Percentiles rank a stretch among this genome's conserved stretches.
Conservation (phyloP, 2,888 invertebrate genomes). For the Epinotia nisella region DNA sequence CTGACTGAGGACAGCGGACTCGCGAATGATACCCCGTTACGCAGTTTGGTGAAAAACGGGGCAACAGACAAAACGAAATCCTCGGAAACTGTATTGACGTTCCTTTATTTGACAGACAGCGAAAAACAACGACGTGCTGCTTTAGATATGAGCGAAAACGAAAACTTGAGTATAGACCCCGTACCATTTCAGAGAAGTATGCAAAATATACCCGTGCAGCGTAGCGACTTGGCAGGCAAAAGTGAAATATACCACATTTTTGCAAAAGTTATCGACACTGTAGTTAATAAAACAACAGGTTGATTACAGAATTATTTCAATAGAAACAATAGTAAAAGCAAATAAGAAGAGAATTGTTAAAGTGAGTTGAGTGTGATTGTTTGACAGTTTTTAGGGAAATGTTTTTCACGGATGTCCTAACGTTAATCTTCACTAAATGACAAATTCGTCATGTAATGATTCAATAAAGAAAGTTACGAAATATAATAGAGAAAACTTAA, state of each 20-base stretch:
- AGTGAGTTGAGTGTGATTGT: no score
- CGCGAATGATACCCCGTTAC: not conserved
- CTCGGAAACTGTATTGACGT: slow-evolving; percentile 31
- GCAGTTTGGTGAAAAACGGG: slow-evolving; percentile 47
- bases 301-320: not conserved
- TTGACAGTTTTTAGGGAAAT: no score
- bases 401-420: no score
- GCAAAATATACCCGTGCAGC: no score
- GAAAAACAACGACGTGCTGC: not conserved
- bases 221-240: slow-evolving; percentile 44
- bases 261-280: slow-evolving; percentile 48
- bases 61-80: slow-evolving; percentile 25
- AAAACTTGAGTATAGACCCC: slow-evolving; percentile 23
- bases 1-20: not conserved
- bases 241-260: slow-evolving; percentile 52
- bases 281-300: slow-evolving; percentile 21
- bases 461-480: no score
- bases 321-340: no score
- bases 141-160: not conserved
- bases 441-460: no score
- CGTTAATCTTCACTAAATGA: no score
- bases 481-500: no score
- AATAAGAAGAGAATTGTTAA: no score
- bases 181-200: not conserved
- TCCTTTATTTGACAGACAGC: slow-evolving; percentile 17